A percentile compares a stretch with the other conserved stretches of the same genome.
These are phyloP conservation scores for Cataglyphis rosenhaueri DNA, from an alignment of 2,888 invertebrate genomes.

Conservation along the genomic window DNA sequence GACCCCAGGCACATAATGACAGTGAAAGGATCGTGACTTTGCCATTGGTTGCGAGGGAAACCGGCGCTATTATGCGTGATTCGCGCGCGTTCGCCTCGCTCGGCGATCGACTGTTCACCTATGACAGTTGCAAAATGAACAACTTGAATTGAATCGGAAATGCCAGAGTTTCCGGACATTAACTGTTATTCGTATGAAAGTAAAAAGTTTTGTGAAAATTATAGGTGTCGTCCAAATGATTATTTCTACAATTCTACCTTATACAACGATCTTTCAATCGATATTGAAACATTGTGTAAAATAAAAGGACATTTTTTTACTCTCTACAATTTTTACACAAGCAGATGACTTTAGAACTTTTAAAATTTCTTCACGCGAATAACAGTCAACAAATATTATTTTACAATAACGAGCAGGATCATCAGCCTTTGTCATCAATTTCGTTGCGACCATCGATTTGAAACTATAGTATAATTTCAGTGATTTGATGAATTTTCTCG, in stretches of 20 bases:
- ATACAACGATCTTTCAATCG: neutral
- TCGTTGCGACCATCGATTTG: neutral
- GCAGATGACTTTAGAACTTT: neutral
- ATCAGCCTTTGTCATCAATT: neutral
- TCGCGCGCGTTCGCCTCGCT: neutral
- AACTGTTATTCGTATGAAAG: neutral
- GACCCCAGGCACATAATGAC: slow-evolving; percentile 67
- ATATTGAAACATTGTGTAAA: neutral
- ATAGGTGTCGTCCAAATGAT: neutral
- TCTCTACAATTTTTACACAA: neutral
- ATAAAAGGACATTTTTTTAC: neutral
- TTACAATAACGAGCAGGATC: neutral
- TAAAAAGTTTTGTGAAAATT: neutral
- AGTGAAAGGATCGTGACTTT: slow-evolving; percentile 76
- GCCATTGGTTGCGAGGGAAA: slow-evolving; percentile 55
- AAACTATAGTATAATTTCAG: slow-evolving; percentile 7
- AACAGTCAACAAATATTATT: neutral
- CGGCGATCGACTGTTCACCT: slow-evolving; percentile 26
- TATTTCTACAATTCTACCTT: neutral
- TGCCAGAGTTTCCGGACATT: slow-evolving; percentile 33
- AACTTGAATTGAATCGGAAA: slow-evolving; percentile 34
- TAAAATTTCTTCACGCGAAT: neutral
- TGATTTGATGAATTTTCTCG: neutral
- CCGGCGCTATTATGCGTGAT: slow-evolving; percentile 44
- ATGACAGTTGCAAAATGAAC: slow-evolving; percentile 43